A percentile compares a stretch with the other conserved stretches of the same genome.
Conservation (phyloP, 2,888 invertebrate species). For the Lepidochitona cinerea region DNA sequence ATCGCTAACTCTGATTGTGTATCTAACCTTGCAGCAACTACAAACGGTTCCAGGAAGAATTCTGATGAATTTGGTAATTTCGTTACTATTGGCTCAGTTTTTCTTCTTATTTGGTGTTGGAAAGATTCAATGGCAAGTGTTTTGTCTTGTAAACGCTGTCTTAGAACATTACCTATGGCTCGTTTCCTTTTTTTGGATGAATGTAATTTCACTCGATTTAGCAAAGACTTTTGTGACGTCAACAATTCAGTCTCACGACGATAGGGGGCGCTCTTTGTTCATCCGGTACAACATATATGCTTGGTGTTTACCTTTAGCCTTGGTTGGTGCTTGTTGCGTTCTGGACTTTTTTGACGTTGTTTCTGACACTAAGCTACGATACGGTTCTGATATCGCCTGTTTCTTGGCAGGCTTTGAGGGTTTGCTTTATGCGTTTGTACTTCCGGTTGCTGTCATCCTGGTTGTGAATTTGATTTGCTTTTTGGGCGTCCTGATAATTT, state of each 20-base stretch:
- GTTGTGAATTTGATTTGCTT: conserved; percentile 44
- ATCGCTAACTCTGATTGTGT: neutral
- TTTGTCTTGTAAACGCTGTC: conserved; percentile 7
- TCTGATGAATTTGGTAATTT: neutral
- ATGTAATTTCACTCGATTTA: conserved; percentile 14
- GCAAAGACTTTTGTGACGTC: conserved; percentile 6
- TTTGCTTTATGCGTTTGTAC: conserved; percentile 43
- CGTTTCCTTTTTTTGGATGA: conserved; percentile 19
- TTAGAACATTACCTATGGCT: conserved; percentile 13
- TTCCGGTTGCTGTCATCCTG: conserved; percentile 42
- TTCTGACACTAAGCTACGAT: conserved; percentile 11
- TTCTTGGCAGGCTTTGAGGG: conserved; percentile 46
- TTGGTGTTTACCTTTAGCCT: neutral
- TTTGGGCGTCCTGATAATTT: conserved; percentile 33
- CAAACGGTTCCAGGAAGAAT: conserved; percentile 7
- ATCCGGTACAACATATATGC: neutral
- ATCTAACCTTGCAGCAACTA: neutral
- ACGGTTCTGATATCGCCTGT: conserved; percentile 39
- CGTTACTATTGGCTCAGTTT: conserved; percentile 4
- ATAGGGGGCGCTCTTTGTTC: neutral
- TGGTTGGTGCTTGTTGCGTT: neutral
- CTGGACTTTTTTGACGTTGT: neutral
- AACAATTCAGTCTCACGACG: neutral
- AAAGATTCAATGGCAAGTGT: neutral
- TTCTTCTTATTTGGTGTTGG: neutral